phyloP scores from a whole-genome alignment of 2,797 vertebrate genomes.

The Sebastes minor region DNA sequence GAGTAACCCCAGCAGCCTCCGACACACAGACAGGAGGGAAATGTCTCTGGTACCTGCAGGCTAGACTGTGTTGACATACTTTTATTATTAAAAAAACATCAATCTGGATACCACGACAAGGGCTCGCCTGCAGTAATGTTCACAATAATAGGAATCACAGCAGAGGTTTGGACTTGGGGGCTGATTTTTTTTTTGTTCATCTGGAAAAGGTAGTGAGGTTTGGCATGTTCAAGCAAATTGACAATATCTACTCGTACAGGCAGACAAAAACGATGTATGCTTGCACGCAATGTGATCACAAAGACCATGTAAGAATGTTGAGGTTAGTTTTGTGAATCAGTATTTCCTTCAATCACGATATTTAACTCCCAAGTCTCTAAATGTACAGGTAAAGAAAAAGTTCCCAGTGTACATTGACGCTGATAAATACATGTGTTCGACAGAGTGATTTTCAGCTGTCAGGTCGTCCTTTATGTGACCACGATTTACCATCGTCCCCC shows the following conservation, averaged over 20 bases:
- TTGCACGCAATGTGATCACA: slow-evolving; percentile 24
- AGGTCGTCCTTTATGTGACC: slow-evolving; percentile 13
- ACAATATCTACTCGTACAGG: slow-evolving; percentile 9
- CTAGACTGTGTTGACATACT: slow-evolving; percentile 56
- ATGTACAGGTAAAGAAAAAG: background rate
- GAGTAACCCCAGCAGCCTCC: background rate
- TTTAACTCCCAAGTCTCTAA: background rate
- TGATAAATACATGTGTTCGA: background rate
- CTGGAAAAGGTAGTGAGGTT: background rate
- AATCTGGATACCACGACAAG: slow-evolving; percentile 38
- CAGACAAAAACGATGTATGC: background rate
- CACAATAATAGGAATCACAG: slow-evolving; percentile 24
- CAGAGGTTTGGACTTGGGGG: background rate
- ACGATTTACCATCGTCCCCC: slow-evolving; percentile 44
- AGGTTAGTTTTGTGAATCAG: background rate
- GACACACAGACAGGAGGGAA: slow-evolving; percentile 11
- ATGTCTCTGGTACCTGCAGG: slow-evolving; percentile 48
- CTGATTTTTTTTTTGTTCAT: background rate
- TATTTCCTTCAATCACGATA: background rate
- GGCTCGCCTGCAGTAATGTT: slow-evolving; percentile 27
- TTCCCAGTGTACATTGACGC: slow-evolving; percentile 6
- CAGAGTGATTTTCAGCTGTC: slow-evolving; percentile 13
- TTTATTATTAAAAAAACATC: slow-evolving; percentile 71
- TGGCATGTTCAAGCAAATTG: slow-evolving; percentile 42
- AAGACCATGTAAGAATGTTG: background rate